Conservation (phyloP, 2,113 vertebrate genomes). For the Fregata magnificens region DNA sequence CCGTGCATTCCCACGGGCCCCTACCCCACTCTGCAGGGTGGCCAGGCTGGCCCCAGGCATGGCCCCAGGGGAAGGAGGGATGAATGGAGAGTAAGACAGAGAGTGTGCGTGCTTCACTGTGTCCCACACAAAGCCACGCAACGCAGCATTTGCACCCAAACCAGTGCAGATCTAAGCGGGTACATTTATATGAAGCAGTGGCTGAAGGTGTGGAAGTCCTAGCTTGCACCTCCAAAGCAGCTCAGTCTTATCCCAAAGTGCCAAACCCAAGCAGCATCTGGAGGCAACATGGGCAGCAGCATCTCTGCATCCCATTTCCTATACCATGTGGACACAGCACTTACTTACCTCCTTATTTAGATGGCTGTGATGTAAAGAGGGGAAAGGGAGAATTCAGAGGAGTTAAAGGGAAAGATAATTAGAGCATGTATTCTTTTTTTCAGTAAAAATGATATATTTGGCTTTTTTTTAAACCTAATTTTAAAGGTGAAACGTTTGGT, state of each 20-base stretch:
- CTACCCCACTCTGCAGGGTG: background rate
- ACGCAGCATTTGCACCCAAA: accelerated
- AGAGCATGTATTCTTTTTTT: background rate
- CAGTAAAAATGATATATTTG: background rate
- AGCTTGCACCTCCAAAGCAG: background rate
- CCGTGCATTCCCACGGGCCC: accelerated
- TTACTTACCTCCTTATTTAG: background rate
- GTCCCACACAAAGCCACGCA: background rate
- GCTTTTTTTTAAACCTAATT: background rate
- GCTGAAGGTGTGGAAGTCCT: background rate
- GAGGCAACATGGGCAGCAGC: background rate
- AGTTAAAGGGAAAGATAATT: background rate
- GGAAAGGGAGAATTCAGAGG: background rate
- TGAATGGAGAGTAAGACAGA: background rate
- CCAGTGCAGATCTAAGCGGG: background rate
- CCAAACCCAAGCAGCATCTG: background rate
- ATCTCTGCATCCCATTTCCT: background rate
- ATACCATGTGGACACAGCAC: background rate
- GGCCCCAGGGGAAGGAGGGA: too few relatives aligned
- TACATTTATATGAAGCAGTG: background rate
- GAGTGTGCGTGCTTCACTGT: background rate
- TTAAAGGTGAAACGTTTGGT: background rate
- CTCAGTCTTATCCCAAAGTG: background rate
- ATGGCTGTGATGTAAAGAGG: background rate
- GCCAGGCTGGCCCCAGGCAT: background rate